Percentiles rank a stretch among this genome's conserved stretches.
Evolutionary conservation across 2,113 vertebrate species (phyloP).

Genomic region (Anthoscopus minutus): DNA sequence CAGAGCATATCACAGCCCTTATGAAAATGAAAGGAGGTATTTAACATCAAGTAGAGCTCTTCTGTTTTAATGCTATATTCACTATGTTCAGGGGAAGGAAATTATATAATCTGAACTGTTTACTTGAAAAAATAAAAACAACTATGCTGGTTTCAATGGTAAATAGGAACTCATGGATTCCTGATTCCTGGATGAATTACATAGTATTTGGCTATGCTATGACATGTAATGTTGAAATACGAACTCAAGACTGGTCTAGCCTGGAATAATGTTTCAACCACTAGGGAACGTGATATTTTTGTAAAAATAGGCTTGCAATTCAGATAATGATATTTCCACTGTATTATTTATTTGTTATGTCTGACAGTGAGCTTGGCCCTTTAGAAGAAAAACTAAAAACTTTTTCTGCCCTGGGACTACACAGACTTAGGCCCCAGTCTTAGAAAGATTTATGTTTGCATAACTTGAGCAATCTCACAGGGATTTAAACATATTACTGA

Average conservation of each 20-base stretch:
- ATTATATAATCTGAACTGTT: background rate
- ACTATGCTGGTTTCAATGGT: background rate
- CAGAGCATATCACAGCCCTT: background rate
- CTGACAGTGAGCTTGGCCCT: slow-evolving; percentile 6
- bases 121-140: background rate
- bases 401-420: background rate
- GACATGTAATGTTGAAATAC: background rate
- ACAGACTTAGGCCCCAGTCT: background rate
- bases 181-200: background rate
- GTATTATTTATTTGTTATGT: slow-evolving; percentile 46
- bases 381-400: slow-evolving; percentile 5
- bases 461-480: background rate
- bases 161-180: background rate
- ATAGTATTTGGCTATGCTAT: background rate
- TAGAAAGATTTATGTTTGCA: slow-evolving; percentile 35
- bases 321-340: slow-evolving; percentile 41
- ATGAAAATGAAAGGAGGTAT: background rate
- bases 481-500: slow-evolving; percentile 14
- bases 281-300: slow-evolving; percentile 3
- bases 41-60: background rate
- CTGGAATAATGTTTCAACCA: background rate
- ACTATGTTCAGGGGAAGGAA: background rate
- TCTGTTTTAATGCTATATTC: background rate
- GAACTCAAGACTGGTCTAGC: background rate
- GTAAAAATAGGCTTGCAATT: slow-evolving; percentile 14